phyloP scores from a whole-genome alignment of 2,888 invertebrate genomes.

The Andrena bicolor region DNA sequence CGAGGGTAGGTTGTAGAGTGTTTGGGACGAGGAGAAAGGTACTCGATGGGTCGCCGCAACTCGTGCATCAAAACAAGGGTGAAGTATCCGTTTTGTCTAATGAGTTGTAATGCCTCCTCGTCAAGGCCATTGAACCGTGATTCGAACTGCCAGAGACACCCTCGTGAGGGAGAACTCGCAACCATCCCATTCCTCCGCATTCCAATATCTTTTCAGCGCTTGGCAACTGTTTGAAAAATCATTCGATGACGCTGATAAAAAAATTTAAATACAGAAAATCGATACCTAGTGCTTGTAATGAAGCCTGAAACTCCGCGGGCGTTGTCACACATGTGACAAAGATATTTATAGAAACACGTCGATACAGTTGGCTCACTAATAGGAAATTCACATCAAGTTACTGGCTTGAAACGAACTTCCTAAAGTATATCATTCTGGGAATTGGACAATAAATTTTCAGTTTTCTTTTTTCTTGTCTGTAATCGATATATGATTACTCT shows the following conservation, averaged over 20 bases:
- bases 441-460: neutral
- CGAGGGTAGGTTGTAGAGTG: constrained; percentile 25
- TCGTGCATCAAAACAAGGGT: constrained; percentile 56
- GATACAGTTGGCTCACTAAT: neutral
- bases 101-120: constrained; percentile 70
- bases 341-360: constrained; percentile 14
- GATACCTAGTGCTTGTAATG: neutral
- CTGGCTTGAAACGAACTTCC: neutral
- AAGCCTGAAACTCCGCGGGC: neutral
- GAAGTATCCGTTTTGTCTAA: constrained; percentile 70
- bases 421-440: neutral
- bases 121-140: constrained; percentile 65
- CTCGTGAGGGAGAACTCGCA: constrained; percentile 41
- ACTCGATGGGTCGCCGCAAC: constrained; percentile 52
- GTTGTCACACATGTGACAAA: neutral
- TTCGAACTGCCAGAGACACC: constrained; percentile 54
- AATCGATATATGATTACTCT: no score
- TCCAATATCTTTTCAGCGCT: constrained; percentile 26
- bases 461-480: neutral
- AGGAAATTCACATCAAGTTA: constrained; percentile 2
- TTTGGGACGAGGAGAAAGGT: constrained; percentile 51
- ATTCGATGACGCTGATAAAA: neutral
- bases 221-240: constrained; percentile 4
- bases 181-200: constrained; percentile 43
- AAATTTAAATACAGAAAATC: neutral